Evolutionary conservation across 1,140 invertebrate species (phyloP).

Genomic region (Acromyrmex heyeri): DNA sequence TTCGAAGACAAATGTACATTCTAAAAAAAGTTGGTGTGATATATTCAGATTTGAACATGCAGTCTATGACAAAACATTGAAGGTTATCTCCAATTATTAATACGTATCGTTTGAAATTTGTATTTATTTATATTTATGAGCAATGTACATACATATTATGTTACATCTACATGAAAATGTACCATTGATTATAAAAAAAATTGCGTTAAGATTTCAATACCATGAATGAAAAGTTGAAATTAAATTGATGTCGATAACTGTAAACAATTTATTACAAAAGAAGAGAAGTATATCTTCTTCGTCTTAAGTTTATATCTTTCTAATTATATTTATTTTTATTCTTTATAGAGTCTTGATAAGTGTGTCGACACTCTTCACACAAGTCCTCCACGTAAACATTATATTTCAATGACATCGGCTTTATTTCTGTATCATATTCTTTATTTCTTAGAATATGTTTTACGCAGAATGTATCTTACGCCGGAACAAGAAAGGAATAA

Average conservation of each 20-base stretch:
- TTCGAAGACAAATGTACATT: not conserved
- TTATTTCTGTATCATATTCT: slow-evolving; percentile 15
- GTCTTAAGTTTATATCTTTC: not conserved
- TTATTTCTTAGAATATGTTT: slow-evolving; percentile 27
- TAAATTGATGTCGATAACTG: not conserved
- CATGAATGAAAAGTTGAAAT: not conserved
- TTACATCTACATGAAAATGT: not conserved
- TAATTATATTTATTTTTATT: not conserved
- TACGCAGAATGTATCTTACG: not conserved
- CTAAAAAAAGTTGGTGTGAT: not conserved
- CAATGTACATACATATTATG: not conserved
- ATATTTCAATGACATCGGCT: slow-evolving; percentile 18
- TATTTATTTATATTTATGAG: slow-evolving; percentile 1
- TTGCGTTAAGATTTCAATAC: not conserved
- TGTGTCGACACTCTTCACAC: not conserved
- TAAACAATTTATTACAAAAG: not conserved
- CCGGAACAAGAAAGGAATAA: not conserved
- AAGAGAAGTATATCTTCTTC: not conserved
- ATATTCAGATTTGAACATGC: not conserved
- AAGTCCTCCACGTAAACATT: not conserved
- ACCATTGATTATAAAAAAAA: not conserved
- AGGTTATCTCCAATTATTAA: not conserved
- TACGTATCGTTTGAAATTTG: not conserved
- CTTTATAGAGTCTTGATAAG: slow-evolving; percentile 34
- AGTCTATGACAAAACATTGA: slow-evolving; percentile 3